These are phyloP conservation scores for Globia sparganii DNA, from an alignment of 2,888 invertebrate genomes.

Conservation along the genomic window DNA sequence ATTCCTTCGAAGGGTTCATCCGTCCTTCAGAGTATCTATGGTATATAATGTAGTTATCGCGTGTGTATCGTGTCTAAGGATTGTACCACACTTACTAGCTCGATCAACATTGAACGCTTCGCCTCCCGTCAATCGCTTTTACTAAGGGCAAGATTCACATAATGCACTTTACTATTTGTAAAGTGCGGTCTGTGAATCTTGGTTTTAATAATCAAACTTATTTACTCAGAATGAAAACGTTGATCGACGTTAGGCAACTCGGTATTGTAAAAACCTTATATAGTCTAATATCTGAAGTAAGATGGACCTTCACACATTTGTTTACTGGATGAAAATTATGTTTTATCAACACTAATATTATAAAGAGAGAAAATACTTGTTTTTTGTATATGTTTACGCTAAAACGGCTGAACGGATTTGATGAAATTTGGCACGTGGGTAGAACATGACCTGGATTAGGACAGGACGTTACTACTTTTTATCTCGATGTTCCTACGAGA, in stretches of 20 bases:
- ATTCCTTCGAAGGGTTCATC: no score
- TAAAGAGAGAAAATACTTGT: no score
- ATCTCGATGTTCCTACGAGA: no score
- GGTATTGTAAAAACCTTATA: neutral
- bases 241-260: neutral
- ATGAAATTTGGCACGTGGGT: no score
- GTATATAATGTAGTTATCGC: neutral
- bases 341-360: no score
- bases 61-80: neutral
- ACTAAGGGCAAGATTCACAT: neutral
- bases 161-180: neutral
- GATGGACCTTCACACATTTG: neutral
- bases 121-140: neutral
- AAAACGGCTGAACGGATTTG: no score
- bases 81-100: neutral
- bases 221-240: neutral
- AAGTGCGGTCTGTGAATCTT: neutral
- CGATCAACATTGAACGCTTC: neutral
- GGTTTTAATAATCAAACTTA: neutral
- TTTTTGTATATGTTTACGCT: no score
- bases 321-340: neutral
- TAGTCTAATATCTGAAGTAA: neutral
- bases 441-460: no score
- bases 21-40: no score
- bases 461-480: no score